A percentile compares a stretch with the other conserved stretches of the same genome.
phyloP scores from a whole-genome alignment of 2,888 invertebrate genomes.

The Tetanocera ferruginea region DNA sequence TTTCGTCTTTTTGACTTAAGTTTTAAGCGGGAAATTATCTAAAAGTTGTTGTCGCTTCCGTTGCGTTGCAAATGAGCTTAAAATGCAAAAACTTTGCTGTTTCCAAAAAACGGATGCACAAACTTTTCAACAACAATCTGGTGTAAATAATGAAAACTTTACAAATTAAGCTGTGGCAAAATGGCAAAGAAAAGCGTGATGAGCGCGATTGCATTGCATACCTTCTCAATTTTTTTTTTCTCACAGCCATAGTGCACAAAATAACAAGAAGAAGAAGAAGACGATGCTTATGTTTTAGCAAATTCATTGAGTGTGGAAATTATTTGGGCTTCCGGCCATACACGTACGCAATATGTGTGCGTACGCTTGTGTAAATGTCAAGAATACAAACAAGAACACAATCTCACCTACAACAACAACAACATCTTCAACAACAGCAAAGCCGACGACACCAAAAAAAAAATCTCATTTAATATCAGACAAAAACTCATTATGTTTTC shows the following conservation, averaged over 20 bases:
- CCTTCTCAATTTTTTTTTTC: not conserved
- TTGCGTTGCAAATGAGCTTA: constrained; percentile 31
- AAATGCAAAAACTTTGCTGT: constrained; percentile 31
- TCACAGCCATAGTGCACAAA: too few species aligned
- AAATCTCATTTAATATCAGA: constrained; percentile 45
- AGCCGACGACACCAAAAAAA: not conserved
- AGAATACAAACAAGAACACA: not conserved
- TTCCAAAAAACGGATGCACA: not conserved
- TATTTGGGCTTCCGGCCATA: constrained; percentile 29
- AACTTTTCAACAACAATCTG: not conserved
- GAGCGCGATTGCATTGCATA: not conserved
- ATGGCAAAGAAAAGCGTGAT: not conserved
- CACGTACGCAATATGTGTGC: constrained; percentile 31
- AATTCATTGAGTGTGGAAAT: constrained; percentile 22
- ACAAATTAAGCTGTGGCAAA: constrained; percentile 11
- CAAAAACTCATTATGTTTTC: constrained; percentile 62
- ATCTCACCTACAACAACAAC: not conserved
- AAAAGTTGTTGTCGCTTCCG: constrained; percentile 22
- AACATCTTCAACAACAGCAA: not conserved
- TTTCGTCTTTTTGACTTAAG: constrained; percentile 3
- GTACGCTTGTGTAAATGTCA: constrained; percentile 6
- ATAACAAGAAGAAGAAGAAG: too few species aligned
- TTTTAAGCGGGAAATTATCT: constrained; percentile 33
- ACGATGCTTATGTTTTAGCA: not conserved
- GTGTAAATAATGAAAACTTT: constrained; percentile 26